A percentile compares a stretch with the other conserved stretches of the same genome.
phyloP scores from a whole-genome alignment of 2,113 vertebrate genomes.

The Protomyctophum bolini region DNA sequence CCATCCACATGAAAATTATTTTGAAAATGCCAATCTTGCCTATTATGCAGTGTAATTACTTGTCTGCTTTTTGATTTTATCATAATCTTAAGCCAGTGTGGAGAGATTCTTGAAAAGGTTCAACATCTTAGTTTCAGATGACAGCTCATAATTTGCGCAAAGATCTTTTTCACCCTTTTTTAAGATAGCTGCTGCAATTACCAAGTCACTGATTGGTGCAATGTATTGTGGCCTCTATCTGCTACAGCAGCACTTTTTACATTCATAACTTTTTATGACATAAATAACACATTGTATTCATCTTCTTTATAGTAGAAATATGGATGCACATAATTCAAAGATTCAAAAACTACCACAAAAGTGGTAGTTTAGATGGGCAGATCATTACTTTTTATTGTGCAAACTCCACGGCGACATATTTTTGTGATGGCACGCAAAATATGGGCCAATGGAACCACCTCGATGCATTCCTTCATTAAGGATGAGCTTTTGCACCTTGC shows the following conservation, averaged over 20 bases:
- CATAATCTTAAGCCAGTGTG: slow-evolving; percentile 75
- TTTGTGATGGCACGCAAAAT: slow-evolving; percentile 56
- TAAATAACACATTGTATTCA: background rate
- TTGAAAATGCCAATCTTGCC: slow-evolving; percentile 84
- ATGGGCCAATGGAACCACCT: slow-evolving; percentile 53
- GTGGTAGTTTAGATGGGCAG: slow-evolving; percentile 27
- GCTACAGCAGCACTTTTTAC: slow-evolving; percentile 6
- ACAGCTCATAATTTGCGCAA: slow-evolving; percentile 56
- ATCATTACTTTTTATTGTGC: slow-evolving; percentile 34
- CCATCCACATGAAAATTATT: slow-evolving; percentile 84
- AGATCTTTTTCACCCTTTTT: slow-evolving; percentile 13
- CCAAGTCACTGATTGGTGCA: slow-evolving; percentile 22
- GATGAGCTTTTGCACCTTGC: slow-evolving; percentile 23
- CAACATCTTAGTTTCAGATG: slow-evolving; percentile 72
- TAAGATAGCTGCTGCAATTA: slow-evolving; percentile 37
- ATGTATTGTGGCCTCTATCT: slow-evolving; percentile 38
- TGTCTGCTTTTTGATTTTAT: slow-evolving; percentile 81
- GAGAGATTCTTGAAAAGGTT: slow-evolving; percentile 72
- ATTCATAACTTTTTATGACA: background rate
- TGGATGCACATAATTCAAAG: too few species aligned
- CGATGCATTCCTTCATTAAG: slow-evolving; percentile 57
- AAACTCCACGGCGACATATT: slow-evolving; percentile 21
- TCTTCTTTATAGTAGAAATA: too few species aligned
- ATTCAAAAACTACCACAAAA: slow-evolving; percentile 23
- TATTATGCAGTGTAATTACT: slow-evolving; percentile 84